Percentiles rank a stretch among this genome's conserved stretches.
phyloP scores from a whole-genome alignment of 2,888 invertebrate species.

The Polydrusus tereticollis region DNA sequence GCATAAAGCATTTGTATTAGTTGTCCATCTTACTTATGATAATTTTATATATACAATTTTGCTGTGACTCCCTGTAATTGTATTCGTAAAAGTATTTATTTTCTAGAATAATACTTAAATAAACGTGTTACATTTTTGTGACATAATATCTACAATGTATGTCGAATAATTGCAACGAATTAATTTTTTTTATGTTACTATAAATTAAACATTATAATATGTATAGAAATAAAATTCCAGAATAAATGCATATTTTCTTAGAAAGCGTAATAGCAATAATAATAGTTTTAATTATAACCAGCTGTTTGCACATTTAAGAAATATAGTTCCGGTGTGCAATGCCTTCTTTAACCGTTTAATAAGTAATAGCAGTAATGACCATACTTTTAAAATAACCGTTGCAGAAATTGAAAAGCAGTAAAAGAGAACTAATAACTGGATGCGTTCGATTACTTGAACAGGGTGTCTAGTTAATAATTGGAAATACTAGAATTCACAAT shows the following conservation, averaged over 20 bases:
- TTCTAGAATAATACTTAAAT: background rate
- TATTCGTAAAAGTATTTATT: no score
- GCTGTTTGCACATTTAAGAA: conserved; percentile 17
- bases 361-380: background rate
- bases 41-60: no score
- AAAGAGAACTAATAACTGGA: no score
- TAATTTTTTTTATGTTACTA: background rate
- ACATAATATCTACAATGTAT: background rate
- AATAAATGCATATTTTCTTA: conserved; percentile 19
- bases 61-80: no score
- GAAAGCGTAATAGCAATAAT: conserved; percentile 30
- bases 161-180: background rate
- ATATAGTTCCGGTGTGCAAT: conserved; percentile 4
- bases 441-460: no score
- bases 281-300: conserved; percentile 12
- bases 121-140: background rate
- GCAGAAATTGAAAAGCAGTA: no score
- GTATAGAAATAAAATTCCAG: conserved; percentile 17
- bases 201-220: background rate
- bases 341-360: background rate
- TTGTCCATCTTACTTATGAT: no score
- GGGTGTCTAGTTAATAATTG: no score
- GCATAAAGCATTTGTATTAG: no score
- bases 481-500: no score
- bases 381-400: no score